phyloP scores from a whole-genome alignment of 1,140 invertebrate species.

The Drosophila murphyi region DNA sequence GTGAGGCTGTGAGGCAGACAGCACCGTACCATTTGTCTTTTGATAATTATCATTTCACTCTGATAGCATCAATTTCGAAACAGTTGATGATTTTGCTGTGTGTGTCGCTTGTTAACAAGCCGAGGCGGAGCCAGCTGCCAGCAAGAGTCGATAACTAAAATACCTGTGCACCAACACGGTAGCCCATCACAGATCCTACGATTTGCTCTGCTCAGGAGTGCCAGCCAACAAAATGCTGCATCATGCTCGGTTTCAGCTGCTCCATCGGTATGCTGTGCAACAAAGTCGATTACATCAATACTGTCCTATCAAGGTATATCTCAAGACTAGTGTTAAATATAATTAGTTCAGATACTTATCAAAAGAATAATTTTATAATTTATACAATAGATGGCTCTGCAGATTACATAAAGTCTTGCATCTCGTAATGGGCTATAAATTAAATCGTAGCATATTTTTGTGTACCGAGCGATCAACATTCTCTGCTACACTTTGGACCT shows the following conservation, averaged over 20 bases:
- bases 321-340: neutral
- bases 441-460: slow-evolving; percentile 33
- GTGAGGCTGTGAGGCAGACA: slow-evolving; percentile 1
- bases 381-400: neutral
- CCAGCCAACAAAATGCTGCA: slow-evolving; percentile 49
- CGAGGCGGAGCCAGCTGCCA: slow-evolving; percentile 50
- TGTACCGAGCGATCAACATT: neutral
- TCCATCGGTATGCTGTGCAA: neutral
- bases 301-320: too few species aligned
- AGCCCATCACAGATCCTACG: slow-evolving; percentile 31
- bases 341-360: neutral
- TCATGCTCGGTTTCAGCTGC: slow-evolving; percentile 57
- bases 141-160: slow-evolving; percentile 66
- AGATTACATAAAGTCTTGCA: neutral
- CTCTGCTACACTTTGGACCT: neutral
- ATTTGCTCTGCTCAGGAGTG: slow-evolving; percentile 14
- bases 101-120: slow-evolving; percentile 78
- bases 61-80: slow-evolving; percentile 80
- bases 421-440: neutral
- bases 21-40: slow-evolving; percentile 73
- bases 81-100: slow-evolving; percentile 80
- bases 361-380: neutral
- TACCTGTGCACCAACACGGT: slow-evolving; percentile 66
- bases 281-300: neutral
- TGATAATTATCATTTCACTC: slow-evolving; percentile 80